These are phyloP conservation scores for Microtus montanus DNA, from an alignment of 2,113 vertebrate genomes.

Conservation along the genomic window DNA sequence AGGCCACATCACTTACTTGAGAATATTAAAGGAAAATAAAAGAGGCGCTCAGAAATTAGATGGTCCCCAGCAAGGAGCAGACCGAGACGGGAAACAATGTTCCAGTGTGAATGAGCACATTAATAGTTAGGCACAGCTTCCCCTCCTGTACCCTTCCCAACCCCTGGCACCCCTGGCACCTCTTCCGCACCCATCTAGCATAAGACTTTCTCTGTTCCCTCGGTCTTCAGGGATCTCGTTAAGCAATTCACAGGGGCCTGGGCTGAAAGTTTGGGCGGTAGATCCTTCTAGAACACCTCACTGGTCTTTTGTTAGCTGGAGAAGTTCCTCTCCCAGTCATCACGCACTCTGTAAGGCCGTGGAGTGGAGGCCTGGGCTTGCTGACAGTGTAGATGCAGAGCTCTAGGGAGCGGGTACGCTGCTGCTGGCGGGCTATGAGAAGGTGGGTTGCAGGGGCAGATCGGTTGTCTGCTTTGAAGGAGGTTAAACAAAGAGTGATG, in stretches of 20 bases:
- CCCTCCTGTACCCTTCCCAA: not conserved
- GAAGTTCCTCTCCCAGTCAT: not conserved
- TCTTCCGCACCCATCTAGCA: not conserved
- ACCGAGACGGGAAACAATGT: not conserved
- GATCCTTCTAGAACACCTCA: conserved; percentile 17
- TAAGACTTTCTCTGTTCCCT: conserved; percentile 40
- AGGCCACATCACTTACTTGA: not conserved
- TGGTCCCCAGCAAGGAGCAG: conserved; percentile 20
- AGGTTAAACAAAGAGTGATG: not conserved
- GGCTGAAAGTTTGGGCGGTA: not conserved
- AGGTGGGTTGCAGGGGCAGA: fast-evolving
- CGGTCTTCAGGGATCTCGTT: conserved; percentile 55
- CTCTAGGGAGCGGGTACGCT: fast-evolving
- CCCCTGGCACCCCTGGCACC: not conserved
- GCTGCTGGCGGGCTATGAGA: not conserved
- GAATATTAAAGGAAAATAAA: conserved; percentile 39
- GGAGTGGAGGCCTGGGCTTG: not conserved
- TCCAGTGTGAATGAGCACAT: conserved; percentile 35
- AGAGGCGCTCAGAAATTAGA: conserved; percentile 38
- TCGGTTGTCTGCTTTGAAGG: not conserved
- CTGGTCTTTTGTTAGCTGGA: not conserved
- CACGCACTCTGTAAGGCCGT: too few relatives aligned
- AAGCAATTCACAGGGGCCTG: conserved; percentile 37
- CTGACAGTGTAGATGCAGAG: not conserved
- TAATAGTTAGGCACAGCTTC: not conserved